Evolutionary conservation across 2,113 vertebrate genomes (phyloP).

Genomic region (Xiphias gladius): DNA sequence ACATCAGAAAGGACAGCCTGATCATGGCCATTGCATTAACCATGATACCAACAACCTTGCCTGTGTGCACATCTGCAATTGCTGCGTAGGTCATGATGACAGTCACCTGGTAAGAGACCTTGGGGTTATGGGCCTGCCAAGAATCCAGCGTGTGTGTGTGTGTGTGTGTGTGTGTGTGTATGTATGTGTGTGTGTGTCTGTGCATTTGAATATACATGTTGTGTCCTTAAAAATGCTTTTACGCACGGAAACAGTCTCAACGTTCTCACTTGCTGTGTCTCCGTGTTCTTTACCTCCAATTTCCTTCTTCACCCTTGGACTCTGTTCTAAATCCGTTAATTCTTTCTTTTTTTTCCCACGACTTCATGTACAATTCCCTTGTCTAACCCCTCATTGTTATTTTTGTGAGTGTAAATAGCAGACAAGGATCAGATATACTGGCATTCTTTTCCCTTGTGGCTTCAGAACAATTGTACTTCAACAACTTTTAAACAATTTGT

Average conservation of each 20-base stretch:
- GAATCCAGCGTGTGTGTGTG: not conserved
- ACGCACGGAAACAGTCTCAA: not conserved
- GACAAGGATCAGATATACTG: conserved; percentile 13
- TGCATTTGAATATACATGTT: not conserved
- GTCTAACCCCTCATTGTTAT: conserved; percentile 18
- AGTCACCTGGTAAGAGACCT: not conserved
- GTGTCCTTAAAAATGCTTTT: not conserved
- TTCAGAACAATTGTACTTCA: conserved; percentile 6
- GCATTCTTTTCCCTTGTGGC: not conserved
- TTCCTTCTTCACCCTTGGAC: not conserved
- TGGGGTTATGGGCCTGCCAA: not conserved
- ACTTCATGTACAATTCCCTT: not conserved
- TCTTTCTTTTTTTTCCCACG: not conserved
- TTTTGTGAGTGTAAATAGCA: conserved; percentile 29
- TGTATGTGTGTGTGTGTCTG: not conserved
- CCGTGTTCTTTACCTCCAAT: not conserved
- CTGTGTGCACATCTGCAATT: conserved; percentile 2
- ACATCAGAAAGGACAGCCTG: conserved; percentile 26
- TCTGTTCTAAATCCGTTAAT: conserved; percentile 13
- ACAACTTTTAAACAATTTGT: conserved; percentile 3
- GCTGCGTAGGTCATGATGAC: not conserved
- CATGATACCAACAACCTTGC: not conserved
- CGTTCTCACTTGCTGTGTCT: not conserved
- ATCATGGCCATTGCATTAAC: conserved; percentile 17
- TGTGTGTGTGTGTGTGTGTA: not conserved